A percentile compares a stretch with the other conserved stretches of the same genome.
Conservation (phyloP, 2,888 invertebrate species). For the Mesorhabditis spiculigera region DNA sequence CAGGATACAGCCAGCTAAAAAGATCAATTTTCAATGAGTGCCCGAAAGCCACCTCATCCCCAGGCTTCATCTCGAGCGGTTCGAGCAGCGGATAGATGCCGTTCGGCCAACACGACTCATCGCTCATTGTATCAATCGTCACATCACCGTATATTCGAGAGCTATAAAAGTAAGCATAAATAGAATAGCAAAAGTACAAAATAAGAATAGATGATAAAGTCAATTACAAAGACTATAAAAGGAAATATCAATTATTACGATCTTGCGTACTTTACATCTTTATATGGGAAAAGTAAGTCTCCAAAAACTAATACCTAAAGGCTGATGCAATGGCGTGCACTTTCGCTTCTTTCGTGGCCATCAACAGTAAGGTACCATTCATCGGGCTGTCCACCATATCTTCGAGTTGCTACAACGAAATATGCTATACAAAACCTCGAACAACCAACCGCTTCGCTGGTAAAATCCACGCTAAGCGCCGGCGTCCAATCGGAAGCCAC, state of each 20-base stretch:
- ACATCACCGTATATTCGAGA: neutral
- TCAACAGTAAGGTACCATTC: neutral
- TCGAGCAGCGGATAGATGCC: neutral
- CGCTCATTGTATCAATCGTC: neutral
- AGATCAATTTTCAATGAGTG: neutral
- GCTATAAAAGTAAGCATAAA: neutral
- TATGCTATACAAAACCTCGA: neutral
- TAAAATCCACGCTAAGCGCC: slow-evolving; percentile 4
- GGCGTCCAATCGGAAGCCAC: neutral
- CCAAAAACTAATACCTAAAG: neutral
- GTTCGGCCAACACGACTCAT: neutral
- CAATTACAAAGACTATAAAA: too few species aligned
- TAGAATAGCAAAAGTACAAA: too few species aligned
- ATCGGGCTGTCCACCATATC: neutral
- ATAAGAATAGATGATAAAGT: too few species aligned
- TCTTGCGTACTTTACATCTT: too few species aligned
- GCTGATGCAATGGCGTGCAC: neutral
- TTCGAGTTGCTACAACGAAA: neutral
- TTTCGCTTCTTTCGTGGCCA: neutral
- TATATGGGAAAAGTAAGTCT: neutral
- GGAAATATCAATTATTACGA: too few species aligned
- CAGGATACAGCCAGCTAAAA: neutral
- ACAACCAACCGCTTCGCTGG: neutral
- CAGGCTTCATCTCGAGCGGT: too few species aligned
- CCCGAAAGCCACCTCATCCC: neutral